Evolutionary conservation across 2,797 vertebrate species (phyloP).

Genomic region (Arrhamphus sclerolepis): DNA sequence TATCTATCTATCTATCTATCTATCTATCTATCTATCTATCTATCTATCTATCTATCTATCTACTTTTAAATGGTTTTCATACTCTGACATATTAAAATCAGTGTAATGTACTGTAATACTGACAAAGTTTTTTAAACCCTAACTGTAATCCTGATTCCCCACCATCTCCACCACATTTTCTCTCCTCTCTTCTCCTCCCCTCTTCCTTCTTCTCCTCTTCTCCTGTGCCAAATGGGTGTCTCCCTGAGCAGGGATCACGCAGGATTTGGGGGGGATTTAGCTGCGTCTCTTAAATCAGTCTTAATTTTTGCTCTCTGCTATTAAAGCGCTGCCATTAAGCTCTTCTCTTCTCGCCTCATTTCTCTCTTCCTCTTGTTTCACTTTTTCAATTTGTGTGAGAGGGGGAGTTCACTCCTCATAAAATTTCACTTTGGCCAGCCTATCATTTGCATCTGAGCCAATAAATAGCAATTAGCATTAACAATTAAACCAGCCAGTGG

Average conservation of each 20-base stretch:
- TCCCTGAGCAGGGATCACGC: slow-evolving; percentile 92
- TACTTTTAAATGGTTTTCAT: neutral
- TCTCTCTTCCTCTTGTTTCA: slow-evolving; percentile 99
- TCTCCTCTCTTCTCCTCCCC: slow-evolving; percentile 15
- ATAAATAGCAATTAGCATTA: slow-evolving; percentile 99
- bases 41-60: slow-evolving; percentile 6
- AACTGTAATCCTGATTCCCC: slow-evolving; percentile 29
- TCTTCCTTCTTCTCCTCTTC: slow-evolving; percentile 32
- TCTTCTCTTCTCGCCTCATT: slow-evolving; percentile 99
- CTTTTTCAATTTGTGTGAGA: slow-evolving; percentile 99
- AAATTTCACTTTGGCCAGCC: slow-evolving; percentile 99
- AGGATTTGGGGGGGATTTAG: slow-evolving; percentile 89
- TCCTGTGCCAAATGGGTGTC: slow-evolving; percentile 78
- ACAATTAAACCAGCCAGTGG: slow-evolving; percentile 99
- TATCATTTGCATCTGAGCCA: slow-evolving; percentile 99
- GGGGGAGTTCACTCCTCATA: slow-evolving; percentile 99
- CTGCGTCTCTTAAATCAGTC: slow-evolving; percentile 94
- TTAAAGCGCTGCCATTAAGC: slow-evolving; percentile 99
- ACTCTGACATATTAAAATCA: too few relatives aligned
- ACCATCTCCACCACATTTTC: neutral
- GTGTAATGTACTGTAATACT: slow-evolving; percentile 15
- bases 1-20: slow-evolving; percentile 25
- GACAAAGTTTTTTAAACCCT: slow-evolving; percentile 21
- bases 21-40: slow-evolving; percentile 12
- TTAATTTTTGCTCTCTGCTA: slow-evolving; percentile 99